These are phyloP conservation scores for Yoshiicerus persimilis DNA, from an alignment of 1,140 invertebrate species.

Conservation along the genomic window DNA sequence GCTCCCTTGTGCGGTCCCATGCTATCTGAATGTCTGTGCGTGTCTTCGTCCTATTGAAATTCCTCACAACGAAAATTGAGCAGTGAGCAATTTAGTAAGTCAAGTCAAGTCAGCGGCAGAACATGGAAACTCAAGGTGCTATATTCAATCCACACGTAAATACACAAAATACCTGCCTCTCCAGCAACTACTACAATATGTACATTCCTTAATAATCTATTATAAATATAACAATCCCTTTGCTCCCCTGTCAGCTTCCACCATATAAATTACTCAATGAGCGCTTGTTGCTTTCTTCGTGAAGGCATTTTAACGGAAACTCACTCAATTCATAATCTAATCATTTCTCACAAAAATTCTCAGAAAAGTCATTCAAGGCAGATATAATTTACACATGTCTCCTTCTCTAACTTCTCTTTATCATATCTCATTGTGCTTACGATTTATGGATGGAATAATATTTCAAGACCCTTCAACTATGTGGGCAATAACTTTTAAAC, in stretches of 20 bases:
- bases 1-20: not conserved
- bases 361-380: not conserved
- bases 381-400: not conserved
- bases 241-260: not conserved
- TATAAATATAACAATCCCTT: not conserved
- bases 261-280: conserved; percentile 3
- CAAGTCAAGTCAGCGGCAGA: not conserved
- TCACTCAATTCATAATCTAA: not conserved
- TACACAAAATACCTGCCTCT: not conserved
- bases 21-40: not conserved
- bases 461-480: too few relatives aligned
- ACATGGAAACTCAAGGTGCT: not conserved
- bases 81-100: not conserved
- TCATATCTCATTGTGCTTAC: not conserved
- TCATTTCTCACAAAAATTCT: not conserved
- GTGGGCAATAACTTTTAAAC: too few relatives aligned
- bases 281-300: not conserved
- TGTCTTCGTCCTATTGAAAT: not conserved
- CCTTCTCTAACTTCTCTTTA: not conserved
- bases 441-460: too few relatives aligned
- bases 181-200: not conserved
- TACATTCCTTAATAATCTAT: not conserved
- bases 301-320: not conserved
- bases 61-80: not conserved
- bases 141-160: not conserved